Evolutionary conservation across 2,888 invertebrate species (phyloP), one percentile per base, ranked within the genome.

Genomic region (Leptopterna dolabrata): DNA sequence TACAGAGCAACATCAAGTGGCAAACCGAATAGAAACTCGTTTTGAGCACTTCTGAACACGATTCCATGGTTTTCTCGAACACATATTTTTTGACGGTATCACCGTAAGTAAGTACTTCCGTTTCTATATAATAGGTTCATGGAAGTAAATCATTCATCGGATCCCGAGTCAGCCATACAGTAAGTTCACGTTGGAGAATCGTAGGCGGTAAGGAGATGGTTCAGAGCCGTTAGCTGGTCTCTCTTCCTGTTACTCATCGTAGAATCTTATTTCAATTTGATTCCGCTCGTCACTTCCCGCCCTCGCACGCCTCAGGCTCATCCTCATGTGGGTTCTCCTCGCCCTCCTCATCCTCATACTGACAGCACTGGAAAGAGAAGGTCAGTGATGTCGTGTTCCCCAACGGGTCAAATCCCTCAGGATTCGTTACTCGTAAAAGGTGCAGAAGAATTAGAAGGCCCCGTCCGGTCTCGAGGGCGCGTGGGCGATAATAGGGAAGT

Each of bases 351-450:
- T 63, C 63, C 24, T 27, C 19, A 9, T 16, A 19, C 24, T 80
- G 80, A 80, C 80, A 81, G 55, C 29, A 13, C 51, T 51, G 27
- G 51, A 81, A 81, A 16, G 81, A 81, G 81, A 81, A 81, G 81
- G 81, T 81, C 81, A 81, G 51, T 47, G 81, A 81, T 81, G 81
- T 81, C 81, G 81, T 81, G 81, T 19, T n/a, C 47, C 55, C 27
- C 51, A 81, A 24, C 47, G 63, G 63, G 63, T 24, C 63, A 19
- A 63, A 63, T 27, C 63, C 63, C 63, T 63, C 63, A 27, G 43
- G 51, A 81, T 81, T 81, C 81, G 81, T 78, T 78, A 45, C 45
- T 43, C 41, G 45, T 43, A 78, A 43, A 43, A 78, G 81, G 55
- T 27, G 81, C 51, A 55, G 55, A 29, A 47, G 55, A 81, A 81